Evolutionary conservation across 1,140 invertebrate genomes (phyloP).

Genomic region (Diprion similis): DNA sequence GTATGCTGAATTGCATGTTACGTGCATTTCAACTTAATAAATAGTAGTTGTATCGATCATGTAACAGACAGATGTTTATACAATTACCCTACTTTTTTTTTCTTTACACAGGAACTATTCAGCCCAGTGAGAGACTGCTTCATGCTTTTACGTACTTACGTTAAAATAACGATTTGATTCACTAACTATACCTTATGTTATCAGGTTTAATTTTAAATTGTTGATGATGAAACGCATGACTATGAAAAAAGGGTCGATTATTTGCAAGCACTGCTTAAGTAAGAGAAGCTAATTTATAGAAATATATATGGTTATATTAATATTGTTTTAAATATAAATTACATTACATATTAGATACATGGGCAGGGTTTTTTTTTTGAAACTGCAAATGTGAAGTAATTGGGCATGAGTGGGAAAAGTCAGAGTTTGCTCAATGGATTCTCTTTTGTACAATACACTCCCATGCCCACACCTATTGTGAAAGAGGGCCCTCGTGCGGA

Average conservation of each 20-base stretch:
- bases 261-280: neutral
- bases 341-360: too few relatives aligned
- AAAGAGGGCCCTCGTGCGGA: too few relatives aligned
- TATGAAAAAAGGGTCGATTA: neutral
- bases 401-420: too few relatives aligned
- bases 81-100: neutral
- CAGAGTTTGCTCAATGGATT: too few relatives aligned
- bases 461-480: too few relatives aligned
- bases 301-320: neutral
- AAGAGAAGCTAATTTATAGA: neutral
- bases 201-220: neutral
- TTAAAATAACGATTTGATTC: neutral
- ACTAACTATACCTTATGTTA: neutral
- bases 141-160: constrained; percentile 1
- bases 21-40: too few relatives aligned
- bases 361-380: neutral
- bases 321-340: neutral
- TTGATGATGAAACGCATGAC: neutral
- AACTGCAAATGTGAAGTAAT: too few relatives aligned
- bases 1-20: too few relatives aligned
- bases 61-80: too few relatives aligned
- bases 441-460: too few relatives aligned
- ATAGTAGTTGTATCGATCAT: too few relatives aligned
- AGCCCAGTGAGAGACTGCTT: constrained; percentile 6
- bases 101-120: neutral